Evolutionary conservation across 2,797 vertebrate genomes (phyloP).

Genomic region (Sebastiscus tertius): DNA sequence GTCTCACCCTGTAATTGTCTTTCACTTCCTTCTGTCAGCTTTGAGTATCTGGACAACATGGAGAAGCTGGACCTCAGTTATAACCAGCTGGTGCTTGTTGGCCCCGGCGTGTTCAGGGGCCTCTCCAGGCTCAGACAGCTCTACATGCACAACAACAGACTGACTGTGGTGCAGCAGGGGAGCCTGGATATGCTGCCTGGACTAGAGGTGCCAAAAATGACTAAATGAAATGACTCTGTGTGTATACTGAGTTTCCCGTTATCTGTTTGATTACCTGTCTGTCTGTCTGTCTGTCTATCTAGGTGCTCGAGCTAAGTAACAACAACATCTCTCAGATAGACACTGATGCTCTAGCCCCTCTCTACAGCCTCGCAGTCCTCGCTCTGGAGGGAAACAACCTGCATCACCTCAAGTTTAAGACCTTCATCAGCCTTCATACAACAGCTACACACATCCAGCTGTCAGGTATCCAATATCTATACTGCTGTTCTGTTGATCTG

Average conservation of each 20-base stretch:
- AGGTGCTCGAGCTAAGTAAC: conserved; percentile 78
- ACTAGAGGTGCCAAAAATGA: conserved; percentile 67
- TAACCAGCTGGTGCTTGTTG: conserved; percentile 72
- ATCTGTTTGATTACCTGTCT: not conserved
- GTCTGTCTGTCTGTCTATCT: not conserved
- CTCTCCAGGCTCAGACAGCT: conserved; percentile 82
- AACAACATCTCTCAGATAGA: conserved; percentile 83
- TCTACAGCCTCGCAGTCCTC: conserved; percentile 75
- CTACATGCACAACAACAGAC: conserved; percentile 75
- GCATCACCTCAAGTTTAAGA: conserved; percentile 81
- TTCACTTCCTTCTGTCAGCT: conserved; percentile 25
- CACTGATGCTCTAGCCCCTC: conserved; percentile 72
- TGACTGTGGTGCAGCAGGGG: conserved; percentile 68
- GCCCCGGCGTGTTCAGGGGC: conserved; percentile 75
- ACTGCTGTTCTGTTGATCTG: not conserved
- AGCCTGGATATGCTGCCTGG: conserved; percentile 79
- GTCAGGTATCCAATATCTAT: conserved; percentile 42
- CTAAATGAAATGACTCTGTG: not conserved
- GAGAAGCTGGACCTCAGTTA: conserved; percentile 79
- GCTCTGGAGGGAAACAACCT: conserved; percentile 77
- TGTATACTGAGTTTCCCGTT: not conserved
- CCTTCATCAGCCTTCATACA: conserved; percentile 78
- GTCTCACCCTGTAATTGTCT: not conserved
- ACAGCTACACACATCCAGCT: conserved; percentile 81
- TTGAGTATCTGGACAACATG: conserved; percentile 74